Evolutionary conservation across 2,797 vertebrate species (phyloP).

Genomic region (Esox masquinongy): DNA sequence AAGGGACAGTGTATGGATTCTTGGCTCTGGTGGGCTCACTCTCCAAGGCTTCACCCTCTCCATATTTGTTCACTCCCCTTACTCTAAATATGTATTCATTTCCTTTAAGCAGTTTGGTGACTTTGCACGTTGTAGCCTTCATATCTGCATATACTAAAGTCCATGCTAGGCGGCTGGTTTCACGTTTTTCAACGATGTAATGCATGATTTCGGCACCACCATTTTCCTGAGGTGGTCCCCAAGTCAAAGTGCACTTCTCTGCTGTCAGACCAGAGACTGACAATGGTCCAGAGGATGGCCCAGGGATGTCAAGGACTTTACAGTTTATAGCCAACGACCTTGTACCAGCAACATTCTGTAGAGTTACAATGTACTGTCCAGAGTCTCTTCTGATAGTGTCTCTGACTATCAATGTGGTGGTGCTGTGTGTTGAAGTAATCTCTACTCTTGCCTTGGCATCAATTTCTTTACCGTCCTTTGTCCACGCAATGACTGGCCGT

Average conservation of each 20-base stretch:
- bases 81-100: conserved; percentile 98
- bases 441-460: conserved; percentile 91
- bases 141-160: conserved; percentile 64
- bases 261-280: conserved; percentile 86
- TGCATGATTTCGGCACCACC: conserved; percentile 91
- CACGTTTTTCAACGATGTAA: conserved; percentile 96
- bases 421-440: conserved; percentile 81
- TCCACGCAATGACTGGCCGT: conserved; percentile 89
- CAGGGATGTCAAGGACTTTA: conserved; percentile 93
- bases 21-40: conserved; percentile 87
- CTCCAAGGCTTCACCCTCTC: conserved; percentile 90
- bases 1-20: conserved; percentile 91
- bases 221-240: conserved; percentile 90
- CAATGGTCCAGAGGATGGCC: conserved; percentile 90
- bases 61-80: conserved; percentile 93
- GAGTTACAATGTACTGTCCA: conserved; percentile 88
- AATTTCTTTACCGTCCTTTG: conserved; percentile 90
- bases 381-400: conserved; percentile 92
- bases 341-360: conserved; percentile 91
- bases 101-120: conserved; percentile 91
- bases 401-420: conserved; percentile 84
- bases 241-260: conserved; percentile 92
- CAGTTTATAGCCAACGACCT: conserved; percentile 84
- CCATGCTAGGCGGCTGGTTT: conserved; percentile 86
- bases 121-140: conserved; percentile 88